These are phyloP conservation scores for Acipenser transmontanus DNA, from an alignment of 2,797 vertebrate genomes.

Conservation along the genomic window DNA sequence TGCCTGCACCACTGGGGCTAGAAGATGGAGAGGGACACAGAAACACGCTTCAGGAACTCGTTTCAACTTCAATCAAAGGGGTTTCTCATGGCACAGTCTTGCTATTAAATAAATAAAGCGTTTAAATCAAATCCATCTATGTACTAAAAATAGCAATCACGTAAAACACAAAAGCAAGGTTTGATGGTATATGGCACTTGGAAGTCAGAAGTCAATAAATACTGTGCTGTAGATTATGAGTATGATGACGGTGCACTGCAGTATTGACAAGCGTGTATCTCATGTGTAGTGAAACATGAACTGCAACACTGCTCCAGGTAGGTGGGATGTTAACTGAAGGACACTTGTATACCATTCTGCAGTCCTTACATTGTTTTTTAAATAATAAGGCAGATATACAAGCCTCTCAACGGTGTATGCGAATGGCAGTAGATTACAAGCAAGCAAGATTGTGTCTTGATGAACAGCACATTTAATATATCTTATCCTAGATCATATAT, in stretches of 20 bases:
- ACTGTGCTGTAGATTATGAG: too few species aligned
- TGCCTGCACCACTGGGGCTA: too few species aligned
- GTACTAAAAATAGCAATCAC: constrained; percentile 21
- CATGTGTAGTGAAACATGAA: too few species aligned
- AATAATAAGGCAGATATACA: constrained; percentile 41
- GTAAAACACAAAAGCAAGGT: too few species aligned
- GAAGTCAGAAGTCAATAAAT: too few species aligned
- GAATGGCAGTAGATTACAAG: constrained; percentile 42
- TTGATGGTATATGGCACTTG: too few species aligned
- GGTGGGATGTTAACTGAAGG: constrained; percentile 31
- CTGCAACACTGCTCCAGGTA: too few species aligned
- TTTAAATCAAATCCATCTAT: constrained; percentile 70
- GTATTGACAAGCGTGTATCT: too few species aligned
- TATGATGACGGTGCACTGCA: too few species aligned
- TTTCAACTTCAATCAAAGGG: constrained; percentile 71
- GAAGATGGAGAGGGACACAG: constrained; percentile 9
- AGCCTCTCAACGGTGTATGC: constrained; percentile 51
- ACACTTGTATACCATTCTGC: constrained; percentile 48
- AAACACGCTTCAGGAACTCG: constrained; percentile 48
- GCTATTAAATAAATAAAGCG: constrained; percentile 79
- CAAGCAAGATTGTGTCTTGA: too few species aligned
- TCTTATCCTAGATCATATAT: too few species aligned
- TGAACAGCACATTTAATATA: too few species aligned
- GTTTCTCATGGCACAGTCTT: constrained; percentile 69
- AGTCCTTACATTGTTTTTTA: constrained; percentile 52